These are phyloP conservation scores for Rhynchomys soricoides DNA, from an alignment of 2,113 vertebrate genomes.

Conservation along the genomic window DNA sequence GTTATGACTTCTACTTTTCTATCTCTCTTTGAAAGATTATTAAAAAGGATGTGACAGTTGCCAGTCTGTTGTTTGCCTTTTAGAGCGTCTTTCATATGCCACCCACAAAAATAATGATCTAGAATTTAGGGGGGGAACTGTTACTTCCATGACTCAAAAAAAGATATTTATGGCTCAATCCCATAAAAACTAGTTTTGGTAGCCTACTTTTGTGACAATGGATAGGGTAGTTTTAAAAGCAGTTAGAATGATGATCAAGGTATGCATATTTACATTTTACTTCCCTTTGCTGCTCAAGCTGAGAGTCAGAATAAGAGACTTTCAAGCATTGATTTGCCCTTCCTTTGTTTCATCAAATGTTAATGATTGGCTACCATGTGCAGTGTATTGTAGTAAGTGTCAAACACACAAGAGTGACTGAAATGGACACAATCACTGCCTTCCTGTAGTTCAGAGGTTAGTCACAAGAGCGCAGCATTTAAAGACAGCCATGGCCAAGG, in stretches of 20 bases:
- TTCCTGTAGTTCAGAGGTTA: neutral
- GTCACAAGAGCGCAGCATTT: constrained; percentile 6
- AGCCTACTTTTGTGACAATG: neutral
- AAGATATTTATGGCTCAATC: neutral
- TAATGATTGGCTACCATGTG: neutral
- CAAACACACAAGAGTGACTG: neutral
- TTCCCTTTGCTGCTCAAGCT: neutral
- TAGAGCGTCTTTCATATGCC: neutral
- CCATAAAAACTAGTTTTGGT: neutral
- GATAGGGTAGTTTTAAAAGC: neutral
- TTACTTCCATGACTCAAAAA: neutral
- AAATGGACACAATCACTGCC: neutral
- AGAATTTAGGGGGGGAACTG: neutral
- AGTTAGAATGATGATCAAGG: neutral
- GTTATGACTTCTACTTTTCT: constrained; percentile 34
- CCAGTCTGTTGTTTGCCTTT: constrained; percentile 63
- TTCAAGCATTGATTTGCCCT: neutral
- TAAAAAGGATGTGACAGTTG: constrained; percentile 70
- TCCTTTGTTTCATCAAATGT: constrained; percentile 43
- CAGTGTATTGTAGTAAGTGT: neutral
- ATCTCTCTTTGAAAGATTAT: constrained; percentile 46
- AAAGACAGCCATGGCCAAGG: neutral
- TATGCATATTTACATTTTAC: neutral
- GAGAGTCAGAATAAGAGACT: neutral
- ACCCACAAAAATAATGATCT: constrained; percentile 12